Percentiles rank a stretch among this genome's conserved stretches.
Evolutionary conservation across 1,140 invertebrate genomes (phyloP).

Genomic region (Eriocheir sinensis): DNA sequence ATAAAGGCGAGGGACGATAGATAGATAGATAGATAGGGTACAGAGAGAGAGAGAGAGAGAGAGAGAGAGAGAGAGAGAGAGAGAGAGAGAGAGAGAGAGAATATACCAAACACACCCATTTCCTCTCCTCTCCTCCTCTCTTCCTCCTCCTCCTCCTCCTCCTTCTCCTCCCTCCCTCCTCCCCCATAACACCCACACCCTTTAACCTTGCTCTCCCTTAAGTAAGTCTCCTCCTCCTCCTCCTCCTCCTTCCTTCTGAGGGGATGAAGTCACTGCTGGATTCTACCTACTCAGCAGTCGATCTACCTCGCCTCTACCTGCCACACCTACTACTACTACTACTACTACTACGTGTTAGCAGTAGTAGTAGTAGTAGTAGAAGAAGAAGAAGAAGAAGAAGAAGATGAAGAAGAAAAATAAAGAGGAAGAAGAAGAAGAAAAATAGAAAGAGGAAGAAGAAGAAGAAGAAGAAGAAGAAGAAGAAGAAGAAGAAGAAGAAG

Average conservation of each 20-base stretch:
- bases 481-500: no score
- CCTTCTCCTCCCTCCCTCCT: background rate
- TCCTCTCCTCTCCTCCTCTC: background rate
- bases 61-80: conserved; percentile 36
- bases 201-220: background rate
- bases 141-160: background rate
- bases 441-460: no score
- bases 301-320: background rate
- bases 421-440: no score
- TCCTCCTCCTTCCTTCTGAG: conserved; percentile 12
- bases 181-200: background rate
- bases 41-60: conserved; percentile 28
- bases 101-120: background rate
- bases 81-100: conserved; percentile 59
- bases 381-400: no score
- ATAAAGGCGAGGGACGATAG: background rate
- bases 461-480: no score
- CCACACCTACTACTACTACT: no score
- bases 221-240: background rate
- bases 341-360: no score
- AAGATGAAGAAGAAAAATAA: no score
- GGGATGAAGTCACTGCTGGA: no score
- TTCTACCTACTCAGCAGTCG: background rate
- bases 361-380: no score
- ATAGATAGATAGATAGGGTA: background rate